Evolutionary conservation across 2,797 vertebrate genomes (phyloP).

Genomic region (Chloroceryle inda): DNA sequence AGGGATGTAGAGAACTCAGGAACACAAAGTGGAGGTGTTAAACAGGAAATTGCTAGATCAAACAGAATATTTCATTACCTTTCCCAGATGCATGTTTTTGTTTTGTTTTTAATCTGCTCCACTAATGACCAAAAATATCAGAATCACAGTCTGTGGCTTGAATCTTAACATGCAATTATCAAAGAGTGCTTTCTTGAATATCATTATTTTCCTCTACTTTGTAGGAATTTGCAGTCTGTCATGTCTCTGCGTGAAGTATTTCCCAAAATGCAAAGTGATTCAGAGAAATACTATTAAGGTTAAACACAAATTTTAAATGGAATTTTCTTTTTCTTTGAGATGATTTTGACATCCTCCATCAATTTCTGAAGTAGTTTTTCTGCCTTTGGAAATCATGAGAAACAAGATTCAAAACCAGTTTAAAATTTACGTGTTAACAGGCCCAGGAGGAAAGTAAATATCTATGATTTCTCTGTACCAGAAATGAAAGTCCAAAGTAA

Average conservation of each 20-base stretch:
- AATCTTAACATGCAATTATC: constrained; percentile 35
- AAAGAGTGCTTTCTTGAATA: constrained; percentile 10
- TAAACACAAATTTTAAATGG: not conserved
- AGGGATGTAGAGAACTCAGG: constrained; percentile 21
- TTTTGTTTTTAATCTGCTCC: constrained; percentile 48
- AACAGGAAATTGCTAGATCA: constrained; percentile 42
- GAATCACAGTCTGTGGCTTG: not conserved
- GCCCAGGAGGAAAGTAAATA: not conserved
- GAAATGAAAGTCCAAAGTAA: not conserved
- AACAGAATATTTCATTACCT: constrained; percentile 49
- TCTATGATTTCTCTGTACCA: not conserved
- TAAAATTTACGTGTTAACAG: not conserved
- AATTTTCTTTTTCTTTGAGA: not conserved
- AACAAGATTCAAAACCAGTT: not conserved
- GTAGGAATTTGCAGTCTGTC: constrained; percentile 15
- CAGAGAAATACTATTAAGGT: not conserved
- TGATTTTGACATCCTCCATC: not conserved
- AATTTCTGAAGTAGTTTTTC: not conserved
- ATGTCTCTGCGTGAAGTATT: not conserved
- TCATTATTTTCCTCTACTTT: not conserved
- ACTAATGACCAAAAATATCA: constrained; percentile 39
- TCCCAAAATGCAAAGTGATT: not conserved
- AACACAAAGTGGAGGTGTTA: constrained; percentile 23
- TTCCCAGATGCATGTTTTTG: constrained; percentile 32
- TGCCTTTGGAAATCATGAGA: not conserved